phyloP scores from a whole-genome alignment of 2,888 invertebrate genomes.

The Thereva nobilitata region DNA sequence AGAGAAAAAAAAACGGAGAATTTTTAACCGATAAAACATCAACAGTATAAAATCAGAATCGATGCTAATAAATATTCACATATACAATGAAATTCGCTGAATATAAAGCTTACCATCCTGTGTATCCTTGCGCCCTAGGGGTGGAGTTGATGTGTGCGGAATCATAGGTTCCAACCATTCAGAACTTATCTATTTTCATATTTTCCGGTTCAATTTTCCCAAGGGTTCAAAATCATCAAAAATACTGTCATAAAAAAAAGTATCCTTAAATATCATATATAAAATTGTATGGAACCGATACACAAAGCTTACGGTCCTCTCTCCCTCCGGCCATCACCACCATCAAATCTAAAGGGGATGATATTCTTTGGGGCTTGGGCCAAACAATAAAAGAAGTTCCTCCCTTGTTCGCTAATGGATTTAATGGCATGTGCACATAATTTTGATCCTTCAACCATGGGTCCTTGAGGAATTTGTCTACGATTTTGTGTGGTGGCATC shows the following conservation, averaged over 20 bases:
- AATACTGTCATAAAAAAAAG: conserved; percentile 26
- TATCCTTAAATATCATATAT: conserved; percentile 17
- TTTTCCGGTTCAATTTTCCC: conserved; percentile 31
- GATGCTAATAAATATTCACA: too few species aligned
- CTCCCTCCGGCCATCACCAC: background rate
- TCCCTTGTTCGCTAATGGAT: conserved; percentile 5
- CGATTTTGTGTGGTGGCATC: too few species aligned
- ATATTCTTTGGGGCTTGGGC: background rate
- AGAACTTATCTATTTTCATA: conserved; percentile 32
- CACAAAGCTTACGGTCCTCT: background rate
- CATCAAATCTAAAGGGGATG: conserved; percentile 4
- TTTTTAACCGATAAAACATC: too few species aligned
- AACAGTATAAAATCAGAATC: too few species aligned
- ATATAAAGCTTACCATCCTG: too few species aligned
- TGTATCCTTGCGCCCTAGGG: too few species aligned
- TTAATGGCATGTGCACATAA: conserved; percentile 11
- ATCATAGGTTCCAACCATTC: conserved; percentile 13
- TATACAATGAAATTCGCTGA: too few species aligned
- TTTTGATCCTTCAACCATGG: too few species aligned
- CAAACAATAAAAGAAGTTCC: conserved; percentile 20
- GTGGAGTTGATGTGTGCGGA: background rate
- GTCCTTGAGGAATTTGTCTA: too few species aligned
- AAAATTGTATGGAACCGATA: background rate
- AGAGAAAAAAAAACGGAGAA: too few species aligned
- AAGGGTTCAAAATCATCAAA: conserved; percentile 27